Evolutionary conservation across 1,140 invertebrate genomes (phyloP).

Genomic region (Trachymyrmex septentrionalis): DNA sequence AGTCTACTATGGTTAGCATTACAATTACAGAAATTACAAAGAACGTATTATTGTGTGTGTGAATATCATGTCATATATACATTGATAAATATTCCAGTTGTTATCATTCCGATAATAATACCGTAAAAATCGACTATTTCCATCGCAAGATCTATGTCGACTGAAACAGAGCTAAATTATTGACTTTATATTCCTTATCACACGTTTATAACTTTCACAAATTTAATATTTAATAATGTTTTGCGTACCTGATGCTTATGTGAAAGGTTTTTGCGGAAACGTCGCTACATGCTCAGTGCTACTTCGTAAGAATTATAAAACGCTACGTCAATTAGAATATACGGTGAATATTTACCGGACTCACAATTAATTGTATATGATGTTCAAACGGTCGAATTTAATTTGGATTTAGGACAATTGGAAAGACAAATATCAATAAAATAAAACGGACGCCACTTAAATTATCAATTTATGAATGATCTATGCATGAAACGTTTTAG

Average conservation of each 20-base stretch:
- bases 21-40: no score
- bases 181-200: conserved; percentile 7
- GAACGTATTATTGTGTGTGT: no score
- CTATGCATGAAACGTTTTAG: no score
- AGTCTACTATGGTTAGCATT: no score
- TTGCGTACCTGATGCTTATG: conserved; percentile 3
- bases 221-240: conserved; percentile 67
- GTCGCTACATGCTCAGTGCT: not conserved
- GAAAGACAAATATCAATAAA: no score
- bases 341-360: not conserved
- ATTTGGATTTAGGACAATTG: not conserved
- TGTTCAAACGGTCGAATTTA: not conserved
- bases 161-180: conserved; percentile 23
- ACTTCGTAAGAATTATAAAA: conserved; percentile 11
- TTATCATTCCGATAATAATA: not conserved
- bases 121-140: conserved; percentile 15
- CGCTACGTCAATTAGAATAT: not conserved
- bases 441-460: no score
- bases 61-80: no score
- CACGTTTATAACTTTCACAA: not conserved
- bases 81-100: conserved; percentile 22
- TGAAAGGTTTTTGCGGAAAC: not conserved
- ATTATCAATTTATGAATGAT: no score
- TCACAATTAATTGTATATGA: no score
- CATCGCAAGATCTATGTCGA: not conserved